Conservation (phyloP, 2,888 invertebrate genomes). For the Glyphotaelius pellucidus region DNA sequence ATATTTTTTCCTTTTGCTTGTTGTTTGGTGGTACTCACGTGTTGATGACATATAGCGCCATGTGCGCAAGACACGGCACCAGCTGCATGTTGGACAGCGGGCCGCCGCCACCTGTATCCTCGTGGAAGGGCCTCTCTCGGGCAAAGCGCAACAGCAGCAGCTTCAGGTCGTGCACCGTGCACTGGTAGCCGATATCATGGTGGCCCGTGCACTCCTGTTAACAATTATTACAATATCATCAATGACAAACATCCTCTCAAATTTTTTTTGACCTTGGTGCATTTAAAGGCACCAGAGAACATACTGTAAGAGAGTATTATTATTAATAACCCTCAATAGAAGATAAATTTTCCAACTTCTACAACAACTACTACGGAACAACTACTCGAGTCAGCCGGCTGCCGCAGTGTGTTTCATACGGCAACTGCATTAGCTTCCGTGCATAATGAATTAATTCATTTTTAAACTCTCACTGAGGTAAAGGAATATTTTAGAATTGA, state of each 20-base stretch:
- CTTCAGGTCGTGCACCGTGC: conserved; percentile 95
- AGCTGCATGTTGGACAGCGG: conserved; percentile 98
- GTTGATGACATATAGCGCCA: conserved; percentile 95
- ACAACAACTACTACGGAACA: too few relatives aligned
- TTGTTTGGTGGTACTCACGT: conserved; percentile 78
- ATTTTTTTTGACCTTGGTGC: too few relatives aligned
- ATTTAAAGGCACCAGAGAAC: too few relatives aligned
- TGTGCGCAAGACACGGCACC: conserved; percentile 94
- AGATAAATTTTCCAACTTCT: too few relatives aligned
- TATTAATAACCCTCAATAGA: too few relatives aligned
- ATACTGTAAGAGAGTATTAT: too few relatives aligned
- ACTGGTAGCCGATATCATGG: conserved; percentile 87
- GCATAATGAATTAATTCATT: too few relatives aligned
- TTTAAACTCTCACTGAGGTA: too few relatives aligned
- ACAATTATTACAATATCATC: not conserved
- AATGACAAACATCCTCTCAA: not conserved
- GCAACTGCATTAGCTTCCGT: too few relatives aligned
- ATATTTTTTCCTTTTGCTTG: not conserved
- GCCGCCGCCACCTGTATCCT: conserved; percentile 98
- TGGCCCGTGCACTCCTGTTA: conserved; percentile 82
- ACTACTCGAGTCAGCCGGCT: too few relatives aligned
- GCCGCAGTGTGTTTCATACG: too few relatives aligned
- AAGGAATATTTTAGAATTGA: too few relatives aligned
- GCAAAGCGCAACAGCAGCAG: conserved; percentile 92
- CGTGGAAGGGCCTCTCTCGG: conserved; percentile 96